A percentile compares a stretch with the other conserved stretches of the same genome.
Conservation (phyloP, 2,888 invertebrate species). For the Troglohyphantes excavatus region DNA sequence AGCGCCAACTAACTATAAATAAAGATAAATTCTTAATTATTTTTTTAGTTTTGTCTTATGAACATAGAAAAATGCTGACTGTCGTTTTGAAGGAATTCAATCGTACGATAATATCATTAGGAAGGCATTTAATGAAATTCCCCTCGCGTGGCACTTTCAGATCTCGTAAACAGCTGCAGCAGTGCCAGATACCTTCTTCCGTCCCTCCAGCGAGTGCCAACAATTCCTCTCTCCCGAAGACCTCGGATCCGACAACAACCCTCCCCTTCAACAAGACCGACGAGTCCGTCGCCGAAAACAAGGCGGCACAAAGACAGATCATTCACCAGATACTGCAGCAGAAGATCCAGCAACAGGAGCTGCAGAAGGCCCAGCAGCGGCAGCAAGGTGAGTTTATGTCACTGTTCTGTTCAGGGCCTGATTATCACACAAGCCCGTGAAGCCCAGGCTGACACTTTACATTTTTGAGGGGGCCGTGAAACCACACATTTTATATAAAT, state of each 20-base stretch:
- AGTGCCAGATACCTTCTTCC: constrained; percentile 82
- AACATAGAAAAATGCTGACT: background rate
- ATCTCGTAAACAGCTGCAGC: constrained; percentile 63
- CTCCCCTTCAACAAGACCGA: background rate
- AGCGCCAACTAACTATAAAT: no score
- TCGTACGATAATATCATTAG: no score
- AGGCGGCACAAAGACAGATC: constrained; percentile 46
- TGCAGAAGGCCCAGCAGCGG: constrained; percentile 50
- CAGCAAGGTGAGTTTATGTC: constrained; percentile 59
- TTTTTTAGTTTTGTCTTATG: background rate
- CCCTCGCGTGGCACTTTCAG: background rate
- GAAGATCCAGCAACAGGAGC: constrained; percentile 71
- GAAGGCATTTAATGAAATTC: no score
- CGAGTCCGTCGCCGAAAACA: constrained; percentile 44
- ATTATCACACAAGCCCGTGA: no score
- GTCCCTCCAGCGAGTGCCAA: constrained; percentile 64
- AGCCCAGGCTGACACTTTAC: no score
- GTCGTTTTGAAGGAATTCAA: no score
- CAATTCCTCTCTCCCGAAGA: background rate
- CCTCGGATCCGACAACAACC: background rate
- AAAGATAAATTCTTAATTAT: background rate
- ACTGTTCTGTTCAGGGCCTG: no score
- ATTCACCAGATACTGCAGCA: constrained; percentile 70
- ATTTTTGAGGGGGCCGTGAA: no score
- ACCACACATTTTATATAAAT: no score